phyloP scores from a whole-genome alignment of 1,140 invertebrate species.

The Ctenoplectra terminalis region DNA sequence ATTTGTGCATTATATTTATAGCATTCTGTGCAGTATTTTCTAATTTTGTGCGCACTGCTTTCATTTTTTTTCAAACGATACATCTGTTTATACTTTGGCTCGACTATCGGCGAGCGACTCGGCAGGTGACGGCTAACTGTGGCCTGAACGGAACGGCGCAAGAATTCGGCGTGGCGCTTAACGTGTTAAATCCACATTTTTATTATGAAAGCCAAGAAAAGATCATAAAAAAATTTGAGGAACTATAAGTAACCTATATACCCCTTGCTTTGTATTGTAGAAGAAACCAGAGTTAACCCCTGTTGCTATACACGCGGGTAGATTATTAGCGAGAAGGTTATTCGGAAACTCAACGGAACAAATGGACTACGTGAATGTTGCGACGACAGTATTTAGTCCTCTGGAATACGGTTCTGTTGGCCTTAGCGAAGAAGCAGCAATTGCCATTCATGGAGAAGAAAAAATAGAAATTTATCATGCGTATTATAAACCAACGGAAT shows the following conservation, averaged over 20 bases:
- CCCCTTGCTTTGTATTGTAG: constrained; percentile 69
- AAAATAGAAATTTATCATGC: constrained; percentile 95
- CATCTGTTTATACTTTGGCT: no score
- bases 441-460: constrained; percentile 86
- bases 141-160: no score
- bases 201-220: background rate
- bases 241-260: background rate
- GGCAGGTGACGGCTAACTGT: no score
- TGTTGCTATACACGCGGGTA: constrained; percentile 97
- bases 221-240: background rate
- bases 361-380: constrained; percentile 96
- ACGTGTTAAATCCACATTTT: background rate
- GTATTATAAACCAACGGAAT: constrained; percentile 97
- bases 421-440: constrained; percentile 95
- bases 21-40: no score
- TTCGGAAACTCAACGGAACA: constrained; percentile 84
- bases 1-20: no score
- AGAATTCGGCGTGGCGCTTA: no score
- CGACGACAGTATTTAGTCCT: constrained; percentile 98
- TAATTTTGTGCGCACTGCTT: no score
- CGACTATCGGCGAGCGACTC: no score
- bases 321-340: constrained; percentile 90
- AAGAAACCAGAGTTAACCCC: constrained; percentile 97
- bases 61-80: no score
- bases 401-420: constrained; percentile 98